These are phyloP conservation scores for Mormyrops attenuatus DNA, from an alignment of 2,797 vertebrate species.

Conservation along the genomic window DNA sequence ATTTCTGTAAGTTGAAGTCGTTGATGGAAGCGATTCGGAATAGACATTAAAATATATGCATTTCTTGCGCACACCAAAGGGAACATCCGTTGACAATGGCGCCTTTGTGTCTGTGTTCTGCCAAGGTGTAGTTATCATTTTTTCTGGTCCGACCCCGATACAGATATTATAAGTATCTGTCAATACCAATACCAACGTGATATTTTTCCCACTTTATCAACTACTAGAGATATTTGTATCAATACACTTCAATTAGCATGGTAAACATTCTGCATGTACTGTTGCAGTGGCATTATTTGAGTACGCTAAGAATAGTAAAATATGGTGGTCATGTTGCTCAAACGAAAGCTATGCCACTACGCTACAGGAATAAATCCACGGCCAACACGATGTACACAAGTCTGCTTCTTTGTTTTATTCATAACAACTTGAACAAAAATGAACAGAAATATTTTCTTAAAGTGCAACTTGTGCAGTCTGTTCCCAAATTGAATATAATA, in stretches of 20 bases:
- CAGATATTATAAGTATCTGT: background rate
- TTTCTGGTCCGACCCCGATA: background rate
- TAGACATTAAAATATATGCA: background rate
- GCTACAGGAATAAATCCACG: background rate
- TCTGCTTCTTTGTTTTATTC: background rate
- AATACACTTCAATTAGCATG: too few relatives aligned
- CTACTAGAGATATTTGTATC: too few relatives aligned
- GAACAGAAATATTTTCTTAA: background rate
- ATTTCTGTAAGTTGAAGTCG: background rate
- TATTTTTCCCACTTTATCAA: too few relatives aligned
- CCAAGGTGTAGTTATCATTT: background rate
- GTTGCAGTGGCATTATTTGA: background rate
- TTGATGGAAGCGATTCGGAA: background rate
- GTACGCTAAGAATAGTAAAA: background rate
- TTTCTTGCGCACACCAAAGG: background rate
- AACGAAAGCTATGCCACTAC: background rate
- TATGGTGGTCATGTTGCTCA: background rate
- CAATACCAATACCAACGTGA: background rate
- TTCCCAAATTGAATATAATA: background rate
- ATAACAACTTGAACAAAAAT: background rate
- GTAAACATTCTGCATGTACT: background rate
- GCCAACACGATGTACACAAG: background rate
- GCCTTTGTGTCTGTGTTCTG: background rate
- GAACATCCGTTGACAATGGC: background rate
- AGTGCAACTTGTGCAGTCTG: background rate